A percentile compares a stretch with the other conserved stretches of the same genome.
Conservation (phyloP, 2,113 vertebrate species). For the Microcebus murinus region DNA sequence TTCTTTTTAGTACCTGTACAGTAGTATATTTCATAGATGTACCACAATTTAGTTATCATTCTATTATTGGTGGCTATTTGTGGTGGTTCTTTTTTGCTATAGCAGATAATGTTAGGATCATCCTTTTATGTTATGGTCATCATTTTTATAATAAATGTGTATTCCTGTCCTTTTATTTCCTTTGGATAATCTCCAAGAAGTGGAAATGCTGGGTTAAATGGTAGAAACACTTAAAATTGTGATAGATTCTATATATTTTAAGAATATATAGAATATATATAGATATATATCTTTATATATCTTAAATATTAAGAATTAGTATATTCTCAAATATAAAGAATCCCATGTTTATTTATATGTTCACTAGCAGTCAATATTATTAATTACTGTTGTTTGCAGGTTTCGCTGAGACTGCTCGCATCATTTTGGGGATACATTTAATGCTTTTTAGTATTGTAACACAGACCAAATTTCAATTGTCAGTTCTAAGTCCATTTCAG, state of each 20-base stretch:
- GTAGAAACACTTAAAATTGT: background rate
- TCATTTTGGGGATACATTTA: background rate
- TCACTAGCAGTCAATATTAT: background rate
- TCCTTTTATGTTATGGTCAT: background rate
- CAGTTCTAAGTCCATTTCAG: background rate
- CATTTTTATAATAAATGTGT: background rate
- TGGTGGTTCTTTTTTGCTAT: background rate
- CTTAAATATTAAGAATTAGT: no score
- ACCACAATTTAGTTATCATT: slow-evolving; percentile 4
- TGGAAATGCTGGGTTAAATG: slow-evolving; percentile 14
- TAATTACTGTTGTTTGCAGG: background rate
- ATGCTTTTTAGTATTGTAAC: slow-evolving; percentile 28
- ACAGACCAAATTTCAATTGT: slow-evolving; percentile 1
- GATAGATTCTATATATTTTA: background rate
- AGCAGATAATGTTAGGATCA: background rate
- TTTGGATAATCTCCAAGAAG: background rate
- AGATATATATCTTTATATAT: no score
- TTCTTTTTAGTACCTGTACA: background rate
- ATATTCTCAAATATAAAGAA: background rate
- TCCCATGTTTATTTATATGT: background rate
- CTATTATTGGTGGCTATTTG: background rate
- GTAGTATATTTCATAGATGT: background rate
- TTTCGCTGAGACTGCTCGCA: background rate
- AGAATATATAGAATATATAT: no score
- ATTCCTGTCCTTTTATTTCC: background rate